A percentile compares a stretch with the other conserved stretches of the same genome.
These are phyloP conservation scores for Temnothorax curvispinosus DNA, from an alignment of 1,140 invertebrate species.

Conservation along the genomic window DNA sequence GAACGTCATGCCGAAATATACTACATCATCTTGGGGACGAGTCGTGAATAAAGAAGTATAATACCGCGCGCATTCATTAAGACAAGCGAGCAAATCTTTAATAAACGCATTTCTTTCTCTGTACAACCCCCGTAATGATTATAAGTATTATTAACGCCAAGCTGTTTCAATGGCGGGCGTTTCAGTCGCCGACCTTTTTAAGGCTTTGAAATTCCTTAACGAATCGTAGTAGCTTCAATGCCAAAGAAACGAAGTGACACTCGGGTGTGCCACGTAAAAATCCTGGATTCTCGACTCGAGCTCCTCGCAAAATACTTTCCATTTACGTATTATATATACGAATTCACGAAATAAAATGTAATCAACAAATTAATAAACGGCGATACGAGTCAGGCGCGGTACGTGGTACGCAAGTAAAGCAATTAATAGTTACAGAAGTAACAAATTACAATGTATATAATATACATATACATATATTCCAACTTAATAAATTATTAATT, in stretches of 20 bases:
- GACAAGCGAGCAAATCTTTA: conserved; percentile 44
- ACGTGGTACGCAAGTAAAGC: too few relatives aligned
- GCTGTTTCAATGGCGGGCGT: conserved; percentile 11
- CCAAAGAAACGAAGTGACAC: conserved; percentile 28
- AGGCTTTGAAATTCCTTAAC: conserved; percentile 49
- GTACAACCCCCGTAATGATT: conserved; percentile 46
- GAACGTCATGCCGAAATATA: neutral
- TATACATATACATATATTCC: too few relatives aligned
- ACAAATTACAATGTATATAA: too few relatives aligned
- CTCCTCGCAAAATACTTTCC: conserved; percentile 8
- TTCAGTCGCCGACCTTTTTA: conserved; percentile 6
- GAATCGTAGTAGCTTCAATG: conserved; percentile 41
- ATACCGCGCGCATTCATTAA: conserved; percentile 27
- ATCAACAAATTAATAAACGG: neutral
- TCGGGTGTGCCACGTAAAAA: neutral
- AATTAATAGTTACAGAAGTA: too few relatives aligned
- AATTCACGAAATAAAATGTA: neutral
- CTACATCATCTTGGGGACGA: conserved; percentile 1
- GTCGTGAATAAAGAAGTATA: conserved; percentile 3
- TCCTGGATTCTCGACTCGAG: neutral
- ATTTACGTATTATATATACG: conserved; percentile 11
- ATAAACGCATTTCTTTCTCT: conserved; percentile 52
- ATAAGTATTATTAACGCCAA: conserved; percentile 53
- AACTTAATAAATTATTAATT: too few relatives aligned
- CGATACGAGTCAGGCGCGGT: too few relatives aligned